Percentiles rank a stretch among this genome's conserved stretches.
Evolutionary conservation across 2,888 invertebrate genomes (phyloP).

Genomic region (Drosophila percnosoma): DNA sequence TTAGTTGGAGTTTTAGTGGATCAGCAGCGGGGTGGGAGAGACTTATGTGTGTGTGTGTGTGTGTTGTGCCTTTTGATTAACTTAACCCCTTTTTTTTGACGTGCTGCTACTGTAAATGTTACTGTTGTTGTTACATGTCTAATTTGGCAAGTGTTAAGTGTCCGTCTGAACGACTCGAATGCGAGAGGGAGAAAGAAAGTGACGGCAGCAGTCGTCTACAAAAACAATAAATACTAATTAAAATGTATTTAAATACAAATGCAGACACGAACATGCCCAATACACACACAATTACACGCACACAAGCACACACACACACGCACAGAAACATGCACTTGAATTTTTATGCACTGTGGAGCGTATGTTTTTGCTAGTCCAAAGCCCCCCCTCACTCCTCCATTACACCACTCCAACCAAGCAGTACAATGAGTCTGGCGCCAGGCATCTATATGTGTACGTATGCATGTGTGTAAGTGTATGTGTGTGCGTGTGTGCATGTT

Average conservation of each 20-base stretch:
- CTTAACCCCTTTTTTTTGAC: slow-evolving; percentile 63
- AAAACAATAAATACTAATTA: slow-evolving; percentile 78
- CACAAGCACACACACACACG: slow-evolving; percentile 10
- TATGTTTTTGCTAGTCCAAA: slow-evolving; percentile 52
- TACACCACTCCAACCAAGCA: background rate
- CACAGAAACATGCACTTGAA: slow-evolving; percentile 19
- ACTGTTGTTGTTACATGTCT: slow-evolving; percentile 67
- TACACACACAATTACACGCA: slow-evolving; percentile 15
- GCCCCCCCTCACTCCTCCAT: background rate
- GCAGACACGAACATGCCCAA: slow-evolving; percentile 51
- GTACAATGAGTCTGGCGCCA: slow-evolving; percentile 57
- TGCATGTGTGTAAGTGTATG: slow-evolving; percentile 9
- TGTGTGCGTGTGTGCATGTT: slow-evolving; percentile 49
- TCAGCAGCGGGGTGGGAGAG: background rate
- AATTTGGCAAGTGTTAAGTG: slow-evolving; percentile 76
- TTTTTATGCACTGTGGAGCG: slow-evolving; percentile 59
- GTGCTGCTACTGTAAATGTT: slow-evolving; percentile 24
- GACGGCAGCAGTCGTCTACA: slow-evolving; percentile 47
- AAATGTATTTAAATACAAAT: slow-evolving; percentile 76
- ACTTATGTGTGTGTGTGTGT: slow-evolving; percentile 13
- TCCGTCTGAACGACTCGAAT: slow-evolving; percentile 4
- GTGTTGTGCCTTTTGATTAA: slow-evolving; percentile 60
- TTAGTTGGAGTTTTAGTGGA: slow-evolving; percentile 12
- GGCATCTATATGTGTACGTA: background rate
- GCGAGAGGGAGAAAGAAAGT: slow-evolving; percentile 1